A percentile compares a stretch with the other conserved stretches of the same genome.
Evolutionary conservation across 2,113 vertebrate genomes (phyloP).

Genomic region (Leptocoma aspasia): DNA sequence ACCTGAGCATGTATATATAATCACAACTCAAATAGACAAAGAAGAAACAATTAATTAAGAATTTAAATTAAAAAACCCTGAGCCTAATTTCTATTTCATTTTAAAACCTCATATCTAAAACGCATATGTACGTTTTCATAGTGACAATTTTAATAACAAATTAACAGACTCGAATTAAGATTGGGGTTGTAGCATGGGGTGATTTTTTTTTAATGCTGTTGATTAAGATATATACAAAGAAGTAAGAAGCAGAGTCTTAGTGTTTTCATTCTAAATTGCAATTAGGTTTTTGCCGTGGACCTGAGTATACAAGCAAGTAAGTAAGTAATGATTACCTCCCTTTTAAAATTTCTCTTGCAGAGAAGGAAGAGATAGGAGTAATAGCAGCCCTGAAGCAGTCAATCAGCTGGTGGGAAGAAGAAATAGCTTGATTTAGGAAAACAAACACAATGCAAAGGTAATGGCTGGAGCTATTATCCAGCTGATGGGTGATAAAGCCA

Average conservation of each 20-base stretch:
- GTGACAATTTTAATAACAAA: background rate
- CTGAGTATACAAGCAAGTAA: background rate
- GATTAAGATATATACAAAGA: background rate
- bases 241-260: background rate
- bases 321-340: background rate
- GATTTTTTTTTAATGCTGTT: background rate
- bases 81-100: background rate
- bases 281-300: background rate
- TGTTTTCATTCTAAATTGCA: background rate
- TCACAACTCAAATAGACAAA: background rate
- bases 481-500: background rate
- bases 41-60: background rate
- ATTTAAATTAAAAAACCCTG: background rate
- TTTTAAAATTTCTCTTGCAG: background rate
- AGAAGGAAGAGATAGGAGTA: background rate
- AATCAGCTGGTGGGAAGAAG: background rate
- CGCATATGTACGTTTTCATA: background rate
- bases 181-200: background rate
- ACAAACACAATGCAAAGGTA: background rate
- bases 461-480: background rate
- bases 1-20: background rate
- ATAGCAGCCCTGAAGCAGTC: background rate
- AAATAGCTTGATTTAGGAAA: constrained; percentile 14
- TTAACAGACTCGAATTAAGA: background rate
- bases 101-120: background rate